Base-by-base conservation (phyloP, 2,797 vertebrate species). In the Eutrigla gurnardus region DNA sequence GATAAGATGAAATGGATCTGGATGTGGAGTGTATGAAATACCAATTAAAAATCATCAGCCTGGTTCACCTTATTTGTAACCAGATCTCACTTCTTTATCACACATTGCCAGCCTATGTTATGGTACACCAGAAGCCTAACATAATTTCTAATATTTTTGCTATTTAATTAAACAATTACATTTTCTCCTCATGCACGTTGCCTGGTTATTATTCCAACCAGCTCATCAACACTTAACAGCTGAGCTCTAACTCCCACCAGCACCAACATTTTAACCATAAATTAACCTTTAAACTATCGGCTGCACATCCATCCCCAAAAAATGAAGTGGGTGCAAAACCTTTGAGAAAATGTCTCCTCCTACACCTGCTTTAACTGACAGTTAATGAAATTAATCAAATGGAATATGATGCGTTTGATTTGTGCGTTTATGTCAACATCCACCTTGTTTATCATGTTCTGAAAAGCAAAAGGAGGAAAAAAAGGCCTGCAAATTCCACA, bases 121-220 rank as follows among this genome's bases (percentile, higher is more conserved):
- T 73, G 50, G 52, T 60, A 70, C 54, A 67, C 66, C 52, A 57
- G 18, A n/a, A 7, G 62, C 33, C 32, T 64, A 32, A 64, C 42
- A 50, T 15, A 0, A 47, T 55, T 70, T 75, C 18, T 58, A 43
- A 49, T 72, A 68, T 84, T 75, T 75, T 70, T 57, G 43, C 69
- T 71, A 86, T 75, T 77, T 66, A 42, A 72, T 77, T 72, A 43
- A 79, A 75, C 36, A 61, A 66, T 82, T 66, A 9, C 1, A 74
- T 81, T 70, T 73, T 32, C 54, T 75, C 40, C 11, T 62, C 0
- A 3, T 65, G 43, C 8, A 13, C 0, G 4, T 43, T 35, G 15
- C 18, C 32, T 66, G 43, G 9, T 14, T 78, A 58, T 53, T 65
- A 70, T 73, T 62, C 50, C 57, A 73, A 47, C 62, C 53, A 36